Evolutionary conservation across 2,113 vertebrate genomes (phyloP), one percentile per base, ranked within the genome.

Genomic region (Petroica traversi): DNA sequence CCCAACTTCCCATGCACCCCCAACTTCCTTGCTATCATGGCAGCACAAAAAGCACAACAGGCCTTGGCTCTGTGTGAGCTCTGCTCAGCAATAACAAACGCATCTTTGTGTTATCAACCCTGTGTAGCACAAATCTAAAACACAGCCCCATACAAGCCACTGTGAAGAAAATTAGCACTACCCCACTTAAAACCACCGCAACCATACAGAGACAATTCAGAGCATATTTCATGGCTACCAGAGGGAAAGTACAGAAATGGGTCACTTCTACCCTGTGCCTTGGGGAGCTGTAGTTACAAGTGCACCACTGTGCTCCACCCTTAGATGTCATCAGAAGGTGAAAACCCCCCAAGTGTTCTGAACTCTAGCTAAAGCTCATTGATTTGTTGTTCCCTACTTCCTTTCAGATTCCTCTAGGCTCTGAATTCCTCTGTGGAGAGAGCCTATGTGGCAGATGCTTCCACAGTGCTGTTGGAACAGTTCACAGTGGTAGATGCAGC

Each of bases 1-100:
- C 14, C 8, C 11, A 61, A 0, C 16, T 12, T 81, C 13, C 24
- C 45, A 25, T 14, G 5, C 16, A 25, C 3, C 7, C 1, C 8
- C 11, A 67, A 2, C 6, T 40, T 89, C 24, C 29, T 68, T 13
- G 20, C 20, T 25, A 19, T 8, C 17, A 4, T 31, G 40, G 14
- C n/a, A 31, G 40, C 26, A 46, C 0, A 1, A 34, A 68, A 61
- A 54, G 6, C 24, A 61, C n/a, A 75, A 68, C 13, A 46, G 40
- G 7, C 24, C 14, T 54, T 54, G 40, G 1, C 34, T 46, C 54
- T 68, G 25, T 34, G 20, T 24, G 43, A 54, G 8, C 58, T 10
- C 36, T 66, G 33, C 33, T 49, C 26, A 28, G 10, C 22, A 80
- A 28, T 24, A 51, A 38, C 26, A 57, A 57, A 49, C 6, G 20